Evolutionary conservation across 2,888 invertebrate species (phyloP).

Genomic region (Dynastes maya): DNA sequence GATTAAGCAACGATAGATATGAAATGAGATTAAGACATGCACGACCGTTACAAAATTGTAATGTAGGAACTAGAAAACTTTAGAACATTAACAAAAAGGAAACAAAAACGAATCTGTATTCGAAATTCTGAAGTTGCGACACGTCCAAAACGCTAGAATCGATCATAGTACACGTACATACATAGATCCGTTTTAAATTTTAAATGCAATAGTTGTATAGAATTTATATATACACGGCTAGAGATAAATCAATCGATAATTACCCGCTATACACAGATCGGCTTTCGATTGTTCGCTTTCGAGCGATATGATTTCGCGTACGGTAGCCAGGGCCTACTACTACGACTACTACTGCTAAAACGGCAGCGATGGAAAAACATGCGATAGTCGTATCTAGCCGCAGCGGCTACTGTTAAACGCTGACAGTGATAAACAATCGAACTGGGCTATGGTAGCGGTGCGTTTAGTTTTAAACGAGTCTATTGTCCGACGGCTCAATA

Average conservation of each 20-base stretch:
- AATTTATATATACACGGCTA: neutral
- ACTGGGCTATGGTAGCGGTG: neutral
- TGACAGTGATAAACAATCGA: slow-evolving; percentile 11
- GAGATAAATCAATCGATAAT: slow-evolving; percentile 9
- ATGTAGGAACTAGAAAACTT: too few relatives aligned
- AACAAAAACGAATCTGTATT: too few relatives aligned
- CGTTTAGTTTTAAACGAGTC: slow-evolving; percentile 33
- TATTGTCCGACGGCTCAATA: slow-evolving; percentile 27
- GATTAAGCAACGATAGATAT: too few relatives aligned
- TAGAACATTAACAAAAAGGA: too few relatives aligned
- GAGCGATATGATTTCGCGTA: slow-evolving; percentile 4
- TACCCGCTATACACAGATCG: neutral
- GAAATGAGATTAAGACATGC: too few relatives aligned
- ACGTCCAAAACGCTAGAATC: too few relatives aligned
- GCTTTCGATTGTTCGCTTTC: slow-evolving; percentile 5
- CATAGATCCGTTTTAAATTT: too few relatives aligned
- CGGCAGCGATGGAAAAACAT: neutral
- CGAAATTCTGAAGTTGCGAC: too few relatives aligned
- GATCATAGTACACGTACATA: too few relatives aligned
- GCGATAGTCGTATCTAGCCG: slow-evolving; percentile 4
- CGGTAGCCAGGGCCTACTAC: slow-evolving; percentile 5
- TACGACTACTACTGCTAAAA: slow-evolving; percentile 2
- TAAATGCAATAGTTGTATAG: too few relatives aligned
- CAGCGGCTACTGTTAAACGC: slow-evolving; percentile 7
- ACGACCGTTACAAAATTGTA: too few relatives aligned